A percentile compares a stretch with the other conserved stretches of the same genome.
These are phyloP conservation scores for Nothoprocta pentlandii DNA, from an alignment of 2,113 vertebrate species.

Conservation along the genomic window DNA sequence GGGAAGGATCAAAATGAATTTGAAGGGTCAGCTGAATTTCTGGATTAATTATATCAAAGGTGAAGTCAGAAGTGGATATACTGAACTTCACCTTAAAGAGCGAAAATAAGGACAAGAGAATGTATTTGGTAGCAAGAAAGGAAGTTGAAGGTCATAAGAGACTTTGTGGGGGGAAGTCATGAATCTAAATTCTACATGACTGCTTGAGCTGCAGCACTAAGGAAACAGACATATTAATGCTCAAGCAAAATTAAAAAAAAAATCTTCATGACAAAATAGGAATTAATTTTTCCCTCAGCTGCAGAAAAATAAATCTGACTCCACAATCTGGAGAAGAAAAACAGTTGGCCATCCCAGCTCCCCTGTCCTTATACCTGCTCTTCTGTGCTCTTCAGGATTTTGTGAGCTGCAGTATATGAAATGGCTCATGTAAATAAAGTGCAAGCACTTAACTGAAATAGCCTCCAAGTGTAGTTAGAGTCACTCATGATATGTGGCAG, in stretches of 20 bases:
- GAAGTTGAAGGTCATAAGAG: neutral
- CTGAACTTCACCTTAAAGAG: neutral
- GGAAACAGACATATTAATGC: neutral
- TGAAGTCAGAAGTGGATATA: neutral
- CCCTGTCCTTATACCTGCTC: neutral
- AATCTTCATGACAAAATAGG: neutral
- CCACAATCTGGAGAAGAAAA: neutral
- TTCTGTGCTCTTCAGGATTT: neutral
- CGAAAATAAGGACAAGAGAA: neutral
- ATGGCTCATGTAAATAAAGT: slow-evolving; percentile 23
- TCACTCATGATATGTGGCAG: neutral
- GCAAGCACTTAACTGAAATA: slow-evolving; percentile 12
- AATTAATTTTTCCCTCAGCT: neutral
- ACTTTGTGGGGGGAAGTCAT: neutral
- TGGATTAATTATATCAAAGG: neutral
- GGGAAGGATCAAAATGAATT: neutral
- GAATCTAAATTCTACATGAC: neutral
- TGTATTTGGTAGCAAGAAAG: neutral
- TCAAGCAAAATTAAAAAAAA: neutral
- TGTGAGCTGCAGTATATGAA: neutral
- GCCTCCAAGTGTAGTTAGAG: slow-evolving; percentile 32
- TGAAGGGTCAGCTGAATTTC: neutral
- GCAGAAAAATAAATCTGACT: neutral
- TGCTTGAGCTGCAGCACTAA: neutral
- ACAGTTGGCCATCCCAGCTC: neutral